phyloP scores from a whole-genome alignment of 2,797 vertebrate genomes.

The Rhabdomys pumilio region DNA sequence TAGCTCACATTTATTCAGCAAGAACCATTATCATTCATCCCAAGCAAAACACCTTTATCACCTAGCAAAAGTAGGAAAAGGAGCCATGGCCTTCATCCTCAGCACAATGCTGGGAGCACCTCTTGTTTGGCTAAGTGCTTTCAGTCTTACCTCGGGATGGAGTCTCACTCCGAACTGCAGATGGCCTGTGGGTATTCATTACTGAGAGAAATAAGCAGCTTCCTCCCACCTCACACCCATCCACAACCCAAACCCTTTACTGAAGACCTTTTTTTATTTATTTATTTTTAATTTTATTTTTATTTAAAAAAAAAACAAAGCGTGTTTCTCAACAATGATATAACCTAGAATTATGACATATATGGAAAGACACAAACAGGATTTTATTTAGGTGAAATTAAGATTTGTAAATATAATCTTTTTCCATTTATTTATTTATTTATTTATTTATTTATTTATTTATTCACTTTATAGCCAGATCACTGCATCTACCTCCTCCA shows the following conservation, averaged over 20 bases:
- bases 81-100: background rate
- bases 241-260: background rate
- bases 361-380: background rate
- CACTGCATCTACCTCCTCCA: background rate
- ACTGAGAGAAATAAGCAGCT: background rate
- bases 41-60: constrained; percentile 38
- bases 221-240: background rate
- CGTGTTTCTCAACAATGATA: background rate
- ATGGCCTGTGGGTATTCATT: constrained; percentile 17
- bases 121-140: constrained; percentile 58
- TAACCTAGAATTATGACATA: background rate
- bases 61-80: constrained; percentile 25
- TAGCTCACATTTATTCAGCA: constrained; percentile 58
- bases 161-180: constrained; percentile 5
- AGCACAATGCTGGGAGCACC: background rate
- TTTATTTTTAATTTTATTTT: background rate
- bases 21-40: constrained; percentile 40
- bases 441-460: background rate
- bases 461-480: background rate
- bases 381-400: background rate
- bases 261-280: background rate
- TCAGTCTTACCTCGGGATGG: background rate
- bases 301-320: background rate
- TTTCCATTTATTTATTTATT: background rate
- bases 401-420: background rate